Percentiles rank a stretch among this genome's conserved stretches.
Conservation (phyloP, 1,140 invertebrate genomes). For the Procambarus virginalis region DNA sequence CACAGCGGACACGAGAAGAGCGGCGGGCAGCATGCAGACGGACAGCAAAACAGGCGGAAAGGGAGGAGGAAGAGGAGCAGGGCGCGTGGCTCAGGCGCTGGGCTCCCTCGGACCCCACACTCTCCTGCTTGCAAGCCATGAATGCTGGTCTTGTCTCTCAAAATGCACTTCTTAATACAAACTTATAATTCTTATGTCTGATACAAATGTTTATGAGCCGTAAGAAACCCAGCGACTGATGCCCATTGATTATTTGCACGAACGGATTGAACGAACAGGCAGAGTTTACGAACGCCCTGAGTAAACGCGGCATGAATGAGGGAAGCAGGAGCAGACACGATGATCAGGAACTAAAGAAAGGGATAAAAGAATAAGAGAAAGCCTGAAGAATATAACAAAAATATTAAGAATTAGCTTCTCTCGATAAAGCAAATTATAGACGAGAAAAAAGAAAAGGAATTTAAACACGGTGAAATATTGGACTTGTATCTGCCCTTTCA, state of each 20-base stretch:
- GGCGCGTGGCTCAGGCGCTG: constrained; percentile 31
- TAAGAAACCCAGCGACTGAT: constrained; percentile 5
- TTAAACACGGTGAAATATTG: no score
- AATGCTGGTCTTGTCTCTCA: no score
- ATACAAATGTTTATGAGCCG: background rate
- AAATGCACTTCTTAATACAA: no score
- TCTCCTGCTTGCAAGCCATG: background rate
- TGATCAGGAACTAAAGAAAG: background rate
- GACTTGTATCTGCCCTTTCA: no score
- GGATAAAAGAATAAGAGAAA: background rate
- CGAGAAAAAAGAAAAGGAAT: no score
- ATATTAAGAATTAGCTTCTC: background rate
- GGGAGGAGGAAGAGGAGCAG: constrained; percentile 18
- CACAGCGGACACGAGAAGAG: constrained; percentile 56
- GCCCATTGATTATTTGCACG: constrained; percentile 8
- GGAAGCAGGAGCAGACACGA: constrained; percentile 55
- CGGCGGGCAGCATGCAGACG: constrained; percentile 62
- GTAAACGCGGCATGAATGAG: constrained; percentile 39
- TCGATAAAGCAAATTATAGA: background rate
- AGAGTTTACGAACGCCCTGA: constrained; percentile 42
- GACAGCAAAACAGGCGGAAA: constrained; percentile 51
- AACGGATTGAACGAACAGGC: constrained; percentile 51
- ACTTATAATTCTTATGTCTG: no score
- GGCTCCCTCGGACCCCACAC: background rate
- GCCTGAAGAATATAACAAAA: no score